phyloP scores from a whole-genome alignment of 2,888 invertebrate species.

The Drosophila histrio region DNA sequence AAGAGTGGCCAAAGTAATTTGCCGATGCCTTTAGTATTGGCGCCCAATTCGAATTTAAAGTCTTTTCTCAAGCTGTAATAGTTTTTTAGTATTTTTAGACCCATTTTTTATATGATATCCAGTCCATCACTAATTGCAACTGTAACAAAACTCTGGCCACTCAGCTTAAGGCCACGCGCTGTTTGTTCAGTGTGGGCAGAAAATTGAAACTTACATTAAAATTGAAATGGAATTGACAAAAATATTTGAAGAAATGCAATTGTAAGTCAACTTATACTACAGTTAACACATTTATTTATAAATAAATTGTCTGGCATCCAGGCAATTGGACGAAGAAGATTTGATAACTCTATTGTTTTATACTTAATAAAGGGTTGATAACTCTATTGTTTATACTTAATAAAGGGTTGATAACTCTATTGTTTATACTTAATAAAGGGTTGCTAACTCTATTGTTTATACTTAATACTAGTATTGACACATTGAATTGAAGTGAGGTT shows the following conservation, averaged over 20 bases:
- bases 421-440: neutral
- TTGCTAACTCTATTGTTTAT: neutral
- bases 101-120: neutral
- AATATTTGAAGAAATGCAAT: conserved; percentile 41
- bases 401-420: neutral
- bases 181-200: conserved; percentile 77
- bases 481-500: conserved; percentile 6
- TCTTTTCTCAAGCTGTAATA: neutral
- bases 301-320: conserved; percentile 3
- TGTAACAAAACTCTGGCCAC: conserved; percentile 51
- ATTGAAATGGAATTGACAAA: conserved; percentile 11
- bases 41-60: neutral
- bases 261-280: conserved; percentile 52
- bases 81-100: neutral
- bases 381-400: neutral
- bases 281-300: conserved; percentile 12
- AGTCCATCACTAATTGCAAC: conserved; percentile 46
- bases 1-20: conserved; percentile 59
- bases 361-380: neutral
- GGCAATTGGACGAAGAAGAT: neutral
- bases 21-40: conserved; percentile 50
- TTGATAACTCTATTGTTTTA: neutral
- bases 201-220: conserved; percentile 34
- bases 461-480: neutral
- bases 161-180: conserved; percentile 70